These are phyloP conservation scores for Pseudochirops corinnae DNA, from an alignment of 2,797 vertebrate genomes.

Conservation along the genomic window DNA sequence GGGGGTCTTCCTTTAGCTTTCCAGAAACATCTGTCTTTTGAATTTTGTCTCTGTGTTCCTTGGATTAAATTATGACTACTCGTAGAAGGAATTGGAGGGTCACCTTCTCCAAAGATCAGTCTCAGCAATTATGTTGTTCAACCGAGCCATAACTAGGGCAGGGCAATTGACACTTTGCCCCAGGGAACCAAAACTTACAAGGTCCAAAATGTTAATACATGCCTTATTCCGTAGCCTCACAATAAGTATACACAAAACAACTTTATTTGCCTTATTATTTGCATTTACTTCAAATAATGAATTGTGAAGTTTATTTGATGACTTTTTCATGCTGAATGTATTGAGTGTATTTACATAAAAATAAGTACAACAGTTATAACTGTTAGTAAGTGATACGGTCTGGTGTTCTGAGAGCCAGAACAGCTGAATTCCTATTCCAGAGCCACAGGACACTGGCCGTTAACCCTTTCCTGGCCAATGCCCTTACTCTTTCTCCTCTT, in stretches of 20 bases:
- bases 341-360: neutral
- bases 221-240: neutral
- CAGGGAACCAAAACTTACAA: neutral
- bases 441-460: neutral
- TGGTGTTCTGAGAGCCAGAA: neutral
- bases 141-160: neutral
- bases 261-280: neutral
- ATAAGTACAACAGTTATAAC: neutral
- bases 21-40: neutral
- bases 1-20: neutral
- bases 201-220: neutral
- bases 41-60: neutral
- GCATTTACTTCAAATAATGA: neutral
- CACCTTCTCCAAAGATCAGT: neutral
- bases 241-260: neutral
- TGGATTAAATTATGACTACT: neutral
- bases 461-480: neutral
- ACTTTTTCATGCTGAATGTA: neutral
- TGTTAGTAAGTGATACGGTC: neutral
- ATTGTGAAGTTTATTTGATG: neutral
- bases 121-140: neutral
- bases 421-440: neutral
- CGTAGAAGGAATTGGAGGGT: neutral
- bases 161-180: neutral
- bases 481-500: neutral